Evolutionary conservation across 1,140 invertebrate species (phyloP), one percentile per base, ranked within the genome.

Genomic region (Hypothenemus hampei): DNA sequence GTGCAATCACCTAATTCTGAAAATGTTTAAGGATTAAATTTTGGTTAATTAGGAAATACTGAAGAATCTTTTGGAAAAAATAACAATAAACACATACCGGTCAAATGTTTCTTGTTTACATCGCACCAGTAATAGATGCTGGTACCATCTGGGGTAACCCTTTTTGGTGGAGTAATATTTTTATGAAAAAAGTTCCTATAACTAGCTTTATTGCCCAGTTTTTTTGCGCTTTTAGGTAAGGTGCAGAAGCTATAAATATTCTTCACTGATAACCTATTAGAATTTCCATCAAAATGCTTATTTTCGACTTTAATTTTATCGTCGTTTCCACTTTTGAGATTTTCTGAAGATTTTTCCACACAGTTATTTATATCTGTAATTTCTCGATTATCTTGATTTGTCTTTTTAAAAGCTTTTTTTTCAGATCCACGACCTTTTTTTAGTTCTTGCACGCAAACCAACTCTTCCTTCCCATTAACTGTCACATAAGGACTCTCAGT

Each of bases 1-100:
- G 86, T 86, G 40, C 91, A 89, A 74, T 94, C 91, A 73, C 94
- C 91, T 67, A 95, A 71, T 74, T 93, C 90, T 94, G 76, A 16
- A 78, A 79, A 45, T 48, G 58, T 7, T 22, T 13, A 29, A 10
- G 24, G 6, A 29, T 29, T 46, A 18, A 29, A 31, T 46, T 6
- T 22, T 15, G 6, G 6, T 31, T 29, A 29, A 16, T 46, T n/a
- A n/a, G n/a, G n/a, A n/a, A 46, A 29, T n/a, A 6, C 26, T 29
- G 26, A n/a, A 6, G 6, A 29, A 29, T 29, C 6, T 29, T 6
- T 6, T n/a, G 6, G n/a, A 29, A 26, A 31, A 15, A 11, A 7
- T 5, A 26, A 13, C 8, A 33, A 37, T 15, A 24, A 22, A 49
- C 19, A 13, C 60, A 61, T 72, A 79, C 78, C 79, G 69, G 76